Evolutionary conservation across 1,140 invertebrate genomes (phyloP), one percentile per base, ranked within the genome.

Genomic region (Anoplophora glabripennis): DNA sequence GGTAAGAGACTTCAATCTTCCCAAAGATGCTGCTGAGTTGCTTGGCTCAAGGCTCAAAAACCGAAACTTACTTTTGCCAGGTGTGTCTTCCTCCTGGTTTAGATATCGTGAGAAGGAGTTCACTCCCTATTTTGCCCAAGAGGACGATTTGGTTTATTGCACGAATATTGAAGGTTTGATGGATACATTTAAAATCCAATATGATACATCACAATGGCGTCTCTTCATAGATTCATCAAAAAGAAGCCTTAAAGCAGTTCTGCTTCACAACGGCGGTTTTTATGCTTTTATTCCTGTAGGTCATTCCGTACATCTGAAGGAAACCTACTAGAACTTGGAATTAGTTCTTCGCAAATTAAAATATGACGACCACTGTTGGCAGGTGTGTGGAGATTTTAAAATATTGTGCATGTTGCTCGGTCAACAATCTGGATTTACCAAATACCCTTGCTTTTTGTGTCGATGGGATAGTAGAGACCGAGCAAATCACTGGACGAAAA

Each of bases 61-160:
- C 12, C 37, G 37, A 14, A 46, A 48, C 11, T 48, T 57, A 21
- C 12, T 48, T 11, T 21, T 17, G 14, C 34, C n/a, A 48, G 45
- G 36, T 12, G 28, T 28, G 4, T 47, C 7, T 47, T 1, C 28
- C 4, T 21, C 15, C 1, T 47, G 18, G 17, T 47, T 28, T 28
- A 10, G n/a, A 47, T 7, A 9, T 18, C 21, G 21, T 28, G 5
- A 28, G 21, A 28, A 28, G 21, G n/a, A n/a, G n/a, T n/a, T n/a
- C n/a, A 4, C 14, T 17, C 15, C 38, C 38, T 56, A 21, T 35
- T 56, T 42, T 42, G 17, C 11, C 12, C 10, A 47, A 28, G 34
- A 38, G 33, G 11, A 54, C 17, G n/a, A 42, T n/a, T 54, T 54
- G n/a, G 38, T 54, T 54, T 41, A 42, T 54, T 44, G 4, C 33